These are phyloP conservation scores for Eledona agricola DNA, from an alignment of 2,888 invertebrate genomes.

Conservation along the genomic window DNA sequence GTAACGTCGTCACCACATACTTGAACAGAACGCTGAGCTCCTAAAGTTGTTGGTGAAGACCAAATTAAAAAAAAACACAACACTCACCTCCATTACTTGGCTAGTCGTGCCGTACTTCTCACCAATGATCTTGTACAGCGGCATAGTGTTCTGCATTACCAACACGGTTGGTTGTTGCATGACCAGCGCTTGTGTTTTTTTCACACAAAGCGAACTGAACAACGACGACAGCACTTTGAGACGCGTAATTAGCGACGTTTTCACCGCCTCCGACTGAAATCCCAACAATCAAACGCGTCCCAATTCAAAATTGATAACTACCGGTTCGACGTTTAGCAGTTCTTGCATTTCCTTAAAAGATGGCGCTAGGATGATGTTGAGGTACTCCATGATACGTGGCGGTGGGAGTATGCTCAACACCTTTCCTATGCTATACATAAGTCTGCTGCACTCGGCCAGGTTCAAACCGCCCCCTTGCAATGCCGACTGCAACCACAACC, in stretches of 20 bases:
- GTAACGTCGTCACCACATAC: slow-evolving; percentile 75
- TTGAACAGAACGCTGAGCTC: slow-evolving; percentile 78
- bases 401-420: slow-evolving; percentile 73
- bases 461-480: slow-evolving; percentile 68
- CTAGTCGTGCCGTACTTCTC: slow-evolving; percentile 71
- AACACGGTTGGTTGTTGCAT: slow-evolving; percentile 67
- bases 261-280: slow-evolving; percentile 63
- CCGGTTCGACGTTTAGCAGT: slow-evolving; percentile 64
- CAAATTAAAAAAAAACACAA: neutral
- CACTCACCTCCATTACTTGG: slow-evolving; percentile 70
- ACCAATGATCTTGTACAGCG: slow-evolving; percentile 69
- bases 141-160: slow-evolving; percentile 70
- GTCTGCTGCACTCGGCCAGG: slow-evolving; percentile 73
- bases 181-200: slow-evolving; percentile 38
- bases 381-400: slow-evolving; percentile 72
- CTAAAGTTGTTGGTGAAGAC: slow-evolving; percentile 60
- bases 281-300: slow-evolving; percentile 7
- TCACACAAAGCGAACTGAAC: slow-evolving; percentile 68
- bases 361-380: slow-evolving; percentile 75
- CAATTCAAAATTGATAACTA: slow-evolving; percentile 44
- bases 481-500: slow-evolving; percentile 62
- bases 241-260: slow-evolving; percentile 68
- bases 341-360: slow-evolving; percentile 70
- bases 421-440: slow-evolving; percentile 81
- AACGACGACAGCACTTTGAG: slow-evolving; percentile 72